Percentiles rank a stretch among this genome's conserved stretches.
phyloP scores from a whole-genome alignment of 1,140 invertebrate genomes.

The Episyrphus balteatus region DNA sequence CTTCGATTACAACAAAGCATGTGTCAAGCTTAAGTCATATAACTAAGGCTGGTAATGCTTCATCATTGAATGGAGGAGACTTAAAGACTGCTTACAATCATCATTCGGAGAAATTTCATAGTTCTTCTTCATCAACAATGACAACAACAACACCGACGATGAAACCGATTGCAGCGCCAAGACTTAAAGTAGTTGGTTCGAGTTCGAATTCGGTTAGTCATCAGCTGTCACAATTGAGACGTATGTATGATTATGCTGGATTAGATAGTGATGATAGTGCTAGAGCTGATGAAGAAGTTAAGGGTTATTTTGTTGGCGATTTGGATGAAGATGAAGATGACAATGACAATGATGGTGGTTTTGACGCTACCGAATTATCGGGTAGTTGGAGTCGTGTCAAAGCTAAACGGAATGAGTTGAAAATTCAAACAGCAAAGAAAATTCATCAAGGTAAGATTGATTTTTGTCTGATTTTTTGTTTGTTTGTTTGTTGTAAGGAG shows the following conservation, averaged over 20 bases:
- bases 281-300: conserved; percentile 34
- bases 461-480: neutral
- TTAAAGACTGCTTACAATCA: too few species aligned
- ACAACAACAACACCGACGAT: too few species aligned
- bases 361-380: conserved; percentile 21
- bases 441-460: too few species aligned
- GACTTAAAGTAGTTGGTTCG: conserved; percentile 25
- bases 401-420: conserved; percentile 31
- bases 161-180: conserved; percentile 21
- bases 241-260: conserved; percentile 28
- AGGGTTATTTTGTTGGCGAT: conserved; percentile 23
- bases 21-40: too few species aligned
- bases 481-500: neutral
- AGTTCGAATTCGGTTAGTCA: conserved; percentile 27
- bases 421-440: conserved; percentile 19
- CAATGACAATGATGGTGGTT: conserved; percentile 24
- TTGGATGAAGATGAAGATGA: conserved; percentile 9
- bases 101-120: too few species aligned
- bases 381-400: conserved; percentile 34
- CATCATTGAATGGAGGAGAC: too few species aligned
- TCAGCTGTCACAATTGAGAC: conserved; percentile 25
- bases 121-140: too few species aligned
- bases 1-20: too few species aligned
- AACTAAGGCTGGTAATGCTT: too few species aligned
- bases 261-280: conserved; percentile 15